A percentile compares a stretch with the other conserved stretches of the same genome.
Conservation (phyloP, 2,888 invertebrate species). For the Drosophila crucigera region DNA sequence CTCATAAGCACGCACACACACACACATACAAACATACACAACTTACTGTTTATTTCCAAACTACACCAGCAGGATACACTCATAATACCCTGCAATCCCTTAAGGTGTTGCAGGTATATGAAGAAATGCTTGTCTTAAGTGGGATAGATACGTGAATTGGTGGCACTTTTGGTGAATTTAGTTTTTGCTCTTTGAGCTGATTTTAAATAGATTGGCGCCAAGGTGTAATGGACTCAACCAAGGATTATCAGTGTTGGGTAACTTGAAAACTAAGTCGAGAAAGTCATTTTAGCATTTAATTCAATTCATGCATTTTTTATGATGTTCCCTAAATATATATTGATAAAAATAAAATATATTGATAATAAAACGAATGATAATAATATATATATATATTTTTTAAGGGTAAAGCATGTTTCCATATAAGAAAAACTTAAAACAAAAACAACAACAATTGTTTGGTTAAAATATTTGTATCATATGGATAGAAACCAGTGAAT, state of each 20-base stretch:
- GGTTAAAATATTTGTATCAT: not conserved
- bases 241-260: no score
- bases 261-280: not conserved
- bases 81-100: conserved; percentile 45
- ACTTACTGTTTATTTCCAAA: conserved; percentile 70
- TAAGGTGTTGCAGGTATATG: conserved; percentile 14
- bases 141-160: not conserved
- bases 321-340: not conserved
- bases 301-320: no score
- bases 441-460: not conserved
- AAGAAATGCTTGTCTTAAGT: conserved; percentile 6
- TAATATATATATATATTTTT: not conserved
- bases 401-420: not conserved
- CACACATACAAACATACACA: conserved; percentile 36
- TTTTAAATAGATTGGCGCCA: not conserved
- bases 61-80: conserved; percentile 55
- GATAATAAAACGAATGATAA: not conserved
- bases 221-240: not conserved
- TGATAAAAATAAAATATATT: no score
- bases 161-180: not conserved
- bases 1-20: conserved; percentile 38
- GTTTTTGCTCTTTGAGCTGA: not conserved
- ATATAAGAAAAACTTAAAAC: not conserved
- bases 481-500: not conserved
- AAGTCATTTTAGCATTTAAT: not conserved